Evolutionary conservation across 2,797 vertebrate genomes (phyloP).

Genomic region (Tarsius wallacei): DNA sequence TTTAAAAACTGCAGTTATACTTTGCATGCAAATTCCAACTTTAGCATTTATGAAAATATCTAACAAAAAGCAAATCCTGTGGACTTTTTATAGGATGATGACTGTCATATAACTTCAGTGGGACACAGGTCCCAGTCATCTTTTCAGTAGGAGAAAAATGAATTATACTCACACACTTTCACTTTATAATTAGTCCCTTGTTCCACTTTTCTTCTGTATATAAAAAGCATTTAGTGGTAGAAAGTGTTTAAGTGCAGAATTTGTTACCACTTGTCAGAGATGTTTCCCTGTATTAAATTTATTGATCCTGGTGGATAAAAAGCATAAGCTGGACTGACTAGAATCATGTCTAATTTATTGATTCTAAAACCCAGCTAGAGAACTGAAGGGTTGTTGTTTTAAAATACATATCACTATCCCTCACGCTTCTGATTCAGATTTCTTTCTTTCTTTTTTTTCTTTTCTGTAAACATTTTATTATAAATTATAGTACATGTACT

Average conservation of each 20-base stretch:
- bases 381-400: neutral
- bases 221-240: neutral
- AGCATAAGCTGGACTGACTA: neutral
- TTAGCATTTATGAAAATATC: neutral
- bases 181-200: neutral
- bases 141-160: neutral
- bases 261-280: neutral
- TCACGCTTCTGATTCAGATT: neutral
- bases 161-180: neutral
- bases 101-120: neutral
- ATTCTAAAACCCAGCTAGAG: slow-evolving; percentile 2
- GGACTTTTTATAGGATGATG: neutral
- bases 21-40: neutral
- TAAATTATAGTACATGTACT: no score
- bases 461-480: no score
- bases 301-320: neutral
- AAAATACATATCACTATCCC: neutral
- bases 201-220: neutral
- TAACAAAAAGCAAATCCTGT: neutral
- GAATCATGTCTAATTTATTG: neutral
- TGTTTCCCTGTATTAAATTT: neutral
- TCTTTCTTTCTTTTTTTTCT: no score
- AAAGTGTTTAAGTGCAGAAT: neutral
- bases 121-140: neutral
- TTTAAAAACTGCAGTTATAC: neutral